A percentile compares a stretch with the other conserved stretches of the same genome.
phyloP scores from a whole-genome alignment of 2,113 vertebrate genomes.

The Lathamus discolor region DNA sequence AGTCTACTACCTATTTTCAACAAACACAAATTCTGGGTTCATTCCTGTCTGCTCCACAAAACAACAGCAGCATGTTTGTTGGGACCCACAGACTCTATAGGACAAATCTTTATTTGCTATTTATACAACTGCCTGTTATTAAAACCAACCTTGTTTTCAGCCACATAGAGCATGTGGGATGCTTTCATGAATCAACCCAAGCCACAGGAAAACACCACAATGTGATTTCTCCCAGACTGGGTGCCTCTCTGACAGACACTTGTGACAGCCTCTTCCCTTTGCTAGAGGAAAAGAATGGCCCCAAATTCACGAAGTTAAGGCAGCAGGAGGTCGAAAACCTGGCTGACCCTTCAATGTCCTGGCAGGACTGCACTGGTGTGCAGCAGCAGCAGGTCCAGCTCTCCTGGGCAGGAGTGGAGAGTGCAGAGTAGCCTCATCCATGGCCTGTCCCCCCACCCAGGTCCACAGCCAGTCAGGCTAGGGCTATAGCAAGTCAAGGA shows the following conservation, averaged over 20 bases:
- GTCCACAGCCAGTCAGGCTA: not conserved
- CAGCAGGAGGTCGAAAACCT: not conserved
- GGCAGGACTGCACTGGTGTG: not conserved
- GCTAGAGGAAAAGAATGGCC: not conserved
- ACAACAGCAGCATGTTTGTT: accelerated
- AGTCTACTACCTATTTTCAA: constrained; percentile 23
- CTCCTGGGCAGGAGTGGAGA: not conserved
- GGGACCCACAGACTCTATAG: not conserved
- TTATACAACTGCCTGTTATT: not conserved
- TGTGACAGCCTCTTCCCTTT: not conserved
- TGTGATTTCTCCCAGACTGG: not conserved
- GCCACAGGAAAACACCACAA: not conserved
- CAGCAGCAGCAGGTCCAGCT: not conserved
- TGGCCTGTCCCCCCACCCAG: accelerated
- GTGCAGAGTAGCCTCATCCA: accelerated
- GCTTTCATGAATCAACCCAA: not conserved
- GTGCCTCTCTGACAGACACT: not conserved
- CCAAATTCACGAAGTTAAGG: not conserved
- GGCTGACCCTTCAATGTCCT: not conserved
- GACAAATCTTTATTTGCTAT: not conserved
- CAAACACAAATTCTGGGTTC: not conserved
- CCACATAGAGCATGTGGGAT: not conserved
- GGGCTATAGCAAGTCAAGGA: not conserved
- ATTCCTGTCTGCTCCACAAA: not conserved
- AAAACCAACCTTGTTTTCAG: not conserved